Base-by-base conservation (phyloP, 2,113 vertebrate species). In the Tragelaphus scriptus region DNA sequence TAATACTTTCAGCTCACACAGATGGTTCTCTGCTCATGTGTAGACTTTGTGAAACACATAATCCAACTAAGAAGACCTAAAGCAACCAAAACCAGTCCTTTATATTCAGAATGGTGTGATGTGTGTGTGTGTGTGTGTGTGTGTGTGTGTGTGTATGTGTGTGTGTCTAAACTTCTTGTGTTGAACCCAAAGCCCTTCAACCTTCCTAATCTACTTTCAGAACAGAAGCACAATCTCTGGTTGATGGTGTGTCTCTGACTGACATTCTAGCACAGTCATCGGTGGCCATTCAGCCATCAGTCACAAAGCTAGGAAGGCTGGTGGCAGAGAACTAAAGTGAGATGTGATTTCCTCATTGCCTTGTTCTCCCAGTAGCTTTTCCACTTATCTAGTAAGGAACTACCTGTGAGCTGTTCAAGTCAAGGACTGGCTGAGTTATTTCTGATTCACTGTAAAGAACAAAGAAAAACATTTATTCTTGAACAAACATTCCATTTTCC, bases 201-300 rank as follows among this genome's bases (percentile, higher is more conserved):
- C 65, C 55, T 17, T 95, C 40, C n/a, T 47, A 32, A 59, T 68
- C 8, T 36, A 15, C 44, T 91, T 59, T 61, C 93, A 59, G 47
- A 25, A 65, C 65, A 2, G 65, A 94, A 65, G 32, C 82, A 77
- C n/a, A 9, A 7, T 44, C 47, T 56, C 2, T 49, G 40, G n/a
- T 6, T 25, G 19, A 44, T 44, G 26, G 8, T 21, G 28, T 19
- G 47, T 53, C 47, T 23, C 25, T 32, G 1, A 44, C 44, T 53
- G 15, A 6, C n/a, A 1, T 4, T 53, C 65, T 94, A 3, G 6
- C 28, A 77, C 30, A 5, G 30, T 44, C 49, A 32, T 26, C 4
- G 0, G 2, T 36, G 21, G 51, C 40, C 0, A 8, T 2, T 30
- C 7, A 53, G 19, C 53, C 15, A 12, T 30, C 49, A 59, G 1